Evolutionary conservation across 2,113 vertebrate genomes (phyloP), one percentile per base, ranked within the genome.

Genomic region (Morone saxatilis): DNA sequence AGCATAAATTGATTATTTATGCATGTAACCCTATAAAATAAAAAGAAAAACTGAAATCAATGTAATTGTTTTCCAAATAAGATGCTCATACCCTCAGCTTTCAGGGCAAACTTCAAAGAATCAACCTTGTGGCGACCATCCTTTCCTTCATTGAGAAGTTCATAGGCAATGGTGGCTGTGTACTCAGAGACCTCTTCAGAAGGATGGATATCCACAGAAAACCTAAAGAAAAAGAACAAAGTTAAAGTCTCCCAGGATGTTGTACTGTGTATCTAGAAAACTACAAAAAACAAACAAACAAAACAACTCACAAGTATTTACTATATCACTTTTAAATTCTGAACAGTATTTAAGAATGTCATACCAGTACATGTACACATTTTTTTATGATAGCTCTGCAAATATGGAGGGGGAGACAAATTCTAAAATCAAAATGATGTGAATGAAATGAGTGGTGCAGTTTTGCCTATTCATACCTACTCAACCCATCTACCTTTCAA

Each of bases 181-280:
- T 98, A 98, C 66, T 96, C 96, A 16, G 95, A 90, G 14, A 97
- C 95, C 4, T 95, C 88, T 0, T 94, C 92, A 0, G 96, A 95
- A 3, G 97, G 95, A 68, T 85, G 79, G 57, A 98, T 89, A 80
- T 97, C 96, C 85, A 97, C 4, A 50, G 94, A 92, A 89, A 95
- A 96, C 63, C 98, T 98, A 77, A 60, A 70, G 69, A 20, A 80
- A 53, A 56, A 54, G 13, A 72, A 70, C 17, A 61, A 43, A 36
- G 75, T 51, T 36, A 43, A 69, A 80, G 1, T 43, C 8, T 45
- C 22, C 62, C 14, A 31, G 66, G 4, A 25, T 25, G 61, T 19
- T 71, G 6, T n/a, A 41, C 56, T 69, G 10, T 50, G 6, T 40
- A 25, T 31, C 31, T 31, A 31, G 31, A 31, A 31, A 31, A 31